Evolutionary conservation across 1,140 invertebrate genomes (phyloP), one percentile per base, ranked within the genome.

Genomic region (Papilio glaucus): DNA sequence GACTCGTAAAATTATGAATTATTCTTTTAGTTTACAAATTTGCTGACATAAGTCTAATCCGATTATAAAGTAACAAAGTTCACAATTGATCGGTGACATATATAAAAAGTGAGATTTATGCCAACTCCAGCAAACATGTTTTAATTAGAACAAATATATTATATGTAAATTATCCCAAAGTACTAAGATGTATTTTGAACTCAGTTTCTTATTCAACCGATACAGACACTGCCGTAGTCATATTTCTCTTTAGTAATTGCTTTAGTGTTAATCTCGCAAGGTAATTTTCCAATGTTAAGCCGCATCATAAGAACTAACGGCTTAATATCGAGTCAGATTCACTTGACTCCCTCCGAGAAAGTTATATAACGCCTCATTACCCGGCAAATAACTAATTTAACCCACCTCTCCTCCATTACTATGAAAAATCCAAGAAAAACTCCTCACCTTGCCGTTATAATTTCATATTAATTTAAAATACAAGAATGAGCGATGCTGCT

Each of bases 291-390:
- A 74, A 77, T 73, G 75, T 73, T 77, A 76, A 71, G 72, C 21
- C 26, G 69, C 49, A 69, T 76, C 76, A 74, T 85, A 81, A 77
- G 79, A 78, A 76, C 68, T 85, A 81, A 82, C 80, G 72, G 77
- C 74, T 61, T 57, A 74, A 82, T 82, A 84, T 80, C 80, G 79
- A 83, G 69, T 72, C 60, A 75, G 77, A n/a, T 69, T 60, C 72
- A 60, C 74, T 78, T 57, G 76, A 76, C 69, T 74, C 71, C 72
- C 42, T 53, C 57, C 71, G 24, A 39, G 39, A 26, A 41, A 41
- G 69, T 63, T 73, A 76, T 80, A 82, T 84, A 84, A 83, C 67
- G 81, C 72, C 85, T 84, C 83, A 81, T 87, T 87, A 83, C 76
- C 72, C 61, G 75, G 82, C 72, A 78, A 82, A 79, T 76, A 80